Evolutionary conservation across 2,113 vertebrate genomes (phyloP).

Genomic region (Myxocyprinus asiaticus): DNA sequence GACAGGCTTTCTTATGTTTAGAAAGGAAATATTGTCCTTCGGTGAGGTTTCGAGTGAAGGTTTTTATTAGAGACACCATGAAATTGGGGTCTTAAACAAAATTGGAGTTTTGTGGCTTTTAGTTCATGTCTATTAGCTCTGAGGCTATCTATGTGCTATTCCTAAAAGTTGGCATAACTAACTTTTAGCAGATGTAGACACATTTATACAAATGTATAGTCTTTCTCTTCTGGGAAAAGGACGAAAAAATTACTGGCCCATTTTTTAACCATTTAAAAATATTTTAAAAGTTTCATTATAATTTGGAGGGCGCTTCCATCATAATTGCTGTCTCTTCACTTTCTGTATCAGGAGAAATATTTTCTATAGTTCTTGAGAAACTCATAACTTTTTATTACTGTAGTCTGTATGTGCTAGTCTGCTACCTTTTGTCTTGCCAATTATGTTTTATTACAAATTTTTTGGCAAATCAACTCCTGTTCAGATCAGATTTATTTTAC

Average conservation of each 20-base stretch:
- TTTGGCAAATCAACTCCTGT: neutral
- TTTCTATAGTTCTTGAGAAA: neutral
- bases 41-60: neutral
- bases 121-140: no score
- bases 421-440: neutral
- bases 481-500: conserved; percentile 14
- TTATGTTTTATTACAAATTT: conserved; percentile 21
- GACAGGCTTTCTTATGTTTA: neutral
- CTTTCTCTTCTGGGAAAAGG: no score
- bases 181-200: no score
- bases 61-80: no score
- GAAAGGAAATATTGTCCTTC: neutral
- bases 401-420: neutral
- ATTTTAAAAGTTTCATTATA: no score
- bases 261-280: no score
- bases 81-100: no score
- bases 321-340: conserved; percentile 17
- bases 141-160: no score
- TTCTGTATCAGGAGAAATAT: neutral
- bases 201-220: no score
- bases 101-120: no score
- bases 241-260: no score
- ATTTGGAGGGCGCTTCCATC: neutral
- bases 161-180: no score
- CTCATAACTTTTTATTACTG: conserved; percentile 17